Evolutionary conservation across 2,797 vertebrate species (phyloP).

Genomic region (Peromyscus eremicus): DNA sequence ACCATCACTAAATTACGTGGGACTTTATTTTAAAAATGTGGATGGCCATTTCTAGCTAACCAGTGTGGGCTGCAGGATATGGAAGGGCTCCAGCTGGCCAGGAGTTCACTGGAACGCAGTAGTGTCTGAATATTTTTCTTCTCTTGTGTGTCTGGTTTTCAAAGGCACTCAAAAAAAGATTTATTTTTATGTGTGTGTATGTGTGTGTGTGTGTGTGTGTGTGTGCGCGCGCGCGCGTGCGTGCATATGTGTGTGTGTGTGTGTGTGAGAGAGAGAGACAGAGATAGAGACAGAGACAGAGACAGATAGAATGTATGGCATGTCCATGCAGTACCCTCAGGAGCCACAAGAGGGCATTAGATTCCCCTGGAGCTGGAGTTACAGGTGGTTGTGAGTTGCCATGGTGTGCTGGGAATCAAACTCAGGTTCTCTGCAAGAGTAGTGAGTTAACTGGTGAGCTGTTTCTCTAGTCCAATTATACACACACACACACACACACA

Average conservation of each 20-base stretch:
- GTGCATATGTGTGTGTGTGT: no score
- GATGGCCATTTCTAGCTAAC: background rate
- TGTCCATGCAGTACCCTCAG: background rate
- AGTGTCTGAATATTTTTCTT: background rate
- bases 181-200: background rate
- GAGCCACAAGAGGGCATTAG: background rate
- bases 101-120: rapidly evolving
- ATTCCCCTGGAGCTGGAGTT: background rate
- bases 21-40: slow-evolving; percentile 64
- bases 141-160: background rate
- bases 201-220: no score
- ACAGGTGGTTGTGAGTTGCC: background rate
- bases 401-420: background rate
- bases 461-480: background rate
- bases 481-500: no score
- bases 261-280: no score
- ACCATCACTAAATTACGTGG: slow-evolving; percentile 33
- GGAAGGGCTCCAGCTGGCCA: background rate
- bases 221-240: no score
- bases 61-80: background rate
- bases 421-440: background rate
- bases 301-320: no score
- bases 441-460: background rate
- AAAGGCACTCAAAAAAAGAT: background rate
- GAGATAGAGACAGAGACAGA: no score